A percentile compares a stretch with the other conserved stretches of the same genome.
phyloP scores from a whole-genome alignment of 2,797 vertebrate genomes.

The Cossypha caffra region DNA sequence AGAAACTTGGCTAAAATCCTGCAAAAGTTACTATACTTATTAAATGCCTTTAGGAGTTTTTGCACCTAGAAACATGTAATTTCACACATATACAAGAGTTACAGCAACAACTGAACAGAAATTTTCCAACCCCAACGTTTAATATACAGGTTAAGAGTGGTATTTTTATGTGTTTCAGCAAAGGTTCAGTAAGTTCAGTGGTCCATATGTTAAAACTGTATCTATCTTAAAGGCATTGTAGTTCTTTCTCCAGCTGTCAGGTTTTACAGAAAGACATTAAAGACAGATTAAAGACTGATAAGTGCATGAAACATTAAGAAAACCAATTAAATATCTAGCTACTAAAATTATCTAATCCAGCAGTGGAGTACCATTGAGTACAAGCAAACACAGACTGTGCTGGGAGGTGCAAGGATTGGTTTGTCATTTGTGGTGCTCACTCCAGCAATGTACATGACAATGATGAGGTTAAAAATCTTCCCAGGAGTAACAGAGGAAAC shows the following conservation, averaged over 20 bases:
- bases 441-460: neutral
- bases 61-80: neutral
- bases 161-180: neutral
- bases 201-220: neutral
- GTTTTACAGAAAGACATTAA: neutral
- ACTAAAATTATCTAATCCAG: neutral
- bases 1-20: neutral
- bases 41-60: neutral
- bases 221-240: neutral
- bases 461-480: constrained; percentile 14
- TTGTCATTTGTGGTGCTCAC: neutral
- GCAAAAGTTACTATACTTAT: neutral
- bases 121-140: neutral
- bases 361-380: neutral
- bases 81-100: neutral
- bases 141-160: neutral
- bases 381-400: neutral
- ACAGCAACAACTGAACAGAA: neutral
- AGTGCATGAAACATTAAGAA: neutral
- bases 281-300: neutral
- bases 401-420: neutral
- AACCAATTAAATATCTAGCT: neutral
- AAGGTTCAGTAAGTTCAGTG: neutral
- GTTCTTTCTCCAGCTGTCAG: neutral
- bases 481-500: neutral